These are phyloP conservation scores for Ylistrum balloti DNA, from an alignment of 1,140 invertebrate species.

Conservation along the genomic window DNA sequence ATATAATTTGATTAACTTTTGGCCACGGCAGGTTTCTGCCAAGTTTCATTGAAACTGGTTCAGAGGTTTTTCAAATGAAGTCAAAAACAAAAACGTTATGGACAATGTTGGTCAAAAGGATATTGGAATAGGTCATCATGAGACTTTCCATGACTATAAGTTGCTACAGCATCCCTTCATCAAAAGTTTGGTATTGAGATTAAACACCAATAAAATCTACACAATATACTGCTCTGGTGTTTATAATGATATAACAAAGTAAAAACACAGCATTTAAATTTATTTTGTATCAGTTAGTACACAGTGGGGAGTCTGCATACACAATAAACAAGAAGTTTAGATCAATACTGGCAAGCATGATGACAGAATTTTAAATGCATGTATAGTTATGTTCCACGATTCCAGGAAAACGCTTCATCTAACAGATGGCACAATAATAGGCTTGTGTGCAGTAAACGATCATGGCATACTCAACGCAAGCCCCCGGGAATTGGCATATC, in stretches of 20 bases:
- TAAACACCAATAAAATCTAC: no score
- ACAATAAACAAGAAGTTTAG: neutral
- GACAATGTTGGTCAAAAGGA: no score
- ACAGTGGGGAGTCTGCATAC: neutral
- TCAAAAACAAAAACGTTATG: no score
- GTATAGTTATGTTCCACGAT: neutral
- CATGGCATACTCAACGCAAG: neutral
- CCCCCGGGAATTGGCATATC: neutral
- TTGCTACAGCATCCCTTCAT: no score
- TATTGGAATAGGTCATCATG: no score
- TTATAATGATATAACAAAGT: neutral
- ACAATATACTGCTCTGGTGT: neutral
- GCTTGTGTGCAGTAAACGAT: conserved; percentile 26
- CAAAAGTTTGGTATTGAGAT: no score
- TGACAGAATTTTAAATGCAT: conserved; percentile 24
- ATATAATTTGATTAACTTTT: no score
- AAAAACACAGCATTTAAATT: neutral
- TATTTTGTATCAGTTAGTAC: neutral
- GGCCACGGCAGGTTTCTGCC: no score
- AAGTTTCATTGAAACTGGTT: no score
- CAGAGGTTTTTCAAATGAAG: no score
- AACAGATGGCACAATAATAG: neutral
- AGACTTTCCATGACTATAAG: no score
- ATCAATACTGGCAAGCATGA: neutral
- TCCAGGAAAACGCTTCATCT: neutral